Conservation (phyloP, 2,888 invertebrate genomes). For the Eurois occulta region DNA sequence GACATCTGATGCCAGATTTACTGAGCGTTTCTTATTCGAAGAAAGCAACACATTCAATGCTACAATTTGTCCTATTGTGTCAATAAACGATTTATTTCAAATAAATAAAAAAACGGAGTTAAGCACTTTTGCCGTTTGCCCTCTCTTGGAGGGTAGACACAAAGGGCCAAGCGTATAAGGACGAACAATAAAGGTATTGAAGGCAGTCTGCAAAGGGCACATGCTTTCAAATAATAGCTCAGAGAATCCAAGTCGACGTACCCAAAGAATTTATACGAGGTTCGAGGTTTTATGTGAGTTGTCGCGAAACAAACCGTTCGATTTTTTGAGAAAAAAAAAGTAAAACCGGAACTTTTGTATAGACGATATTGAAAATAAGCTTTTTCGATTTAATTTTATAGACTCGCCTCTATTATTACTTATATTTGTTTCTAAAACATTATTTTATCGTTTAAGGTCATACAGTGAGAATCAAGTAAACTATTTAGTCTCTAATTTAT, state of each 20-base stretch:
- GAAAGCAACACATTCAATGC: slow-evolving; percentile 15
- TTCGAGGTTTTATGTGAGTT: slow-evolving; percentile 74
- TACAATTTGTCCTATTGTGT: slow-evolving; percentile 30
- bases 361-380: slow-evolving; percentile 39
- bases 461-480: neutral
- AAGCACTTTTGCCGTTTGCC: slow-evolving; percentile 61
- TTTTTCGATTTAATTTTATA: slow-evolving; percentile 14
- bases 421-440: neutral
- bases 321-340: slow-evolving; percentile 59
- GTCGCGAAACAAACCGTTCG: slow-evolving; percentile 75
- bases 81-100: slow-evolving; percentile 42
- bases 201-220: slow-evolving; percentile 80
- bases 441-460: neutral
- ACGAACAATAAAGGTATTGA: slow-evolving; percentile 81
- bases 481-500: neutral
- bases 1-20: neutral
- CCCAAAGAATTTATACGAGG: slow-evolving; percentile 77
- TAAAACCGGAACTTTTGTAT: slow-evolving; percentile 32
- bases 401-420: neutral
- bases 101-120: slow-evolving; percentile 60
- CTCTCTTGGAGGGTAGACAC: slow-evolving; percentile 72
- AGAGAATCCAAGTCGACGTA: slow-evolving; percentile 78
- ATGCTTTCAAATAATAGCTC: slow-evolving; percentile 81
- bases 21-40: neutral
- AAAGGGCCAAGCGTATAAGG: slow-evolving; percentile 75